These are phyloP conservation scores for Caerostris extrusa DNA, from an alignment of 1,140 invertebrate species.

Conservation along the genomic window DNA sequence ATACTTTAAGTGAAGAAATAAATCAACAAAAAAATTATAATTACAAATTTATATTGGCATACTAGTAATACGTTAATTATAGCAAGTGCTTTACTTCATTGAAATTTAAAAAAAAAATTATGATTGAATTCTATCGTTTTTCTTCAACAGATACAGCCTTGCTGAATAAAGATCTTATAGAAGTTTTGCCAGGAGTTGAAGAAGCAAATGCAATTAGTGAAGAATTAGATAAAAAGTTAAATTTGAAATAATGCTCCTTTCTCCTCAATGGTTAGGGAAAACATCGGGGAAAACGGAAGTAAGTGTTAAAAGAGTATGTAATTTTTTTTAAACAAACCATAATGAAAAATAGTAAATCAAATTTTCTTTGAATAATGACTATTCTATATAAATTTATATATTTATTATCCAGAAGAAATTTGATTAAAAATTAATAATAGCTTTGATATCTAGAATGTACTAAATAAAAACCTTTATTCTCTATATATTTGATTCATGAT, in stretches of 20 bases:
- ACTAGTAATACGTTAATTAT: too few species aligned
- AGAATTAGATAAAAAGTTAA: constrained; percentile 84
- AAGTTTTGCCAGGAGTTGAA: constrained; percentile 84
- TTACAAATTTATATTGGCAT: too few species aligned
- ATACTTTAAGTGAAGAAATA: too few species aligned
- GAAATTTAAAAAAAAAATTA: neutral
- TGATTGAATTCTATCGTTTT: neutral
- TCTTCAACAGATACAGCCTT: constrained; percentile 81
- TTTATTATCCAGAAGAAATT: too few species aligned
- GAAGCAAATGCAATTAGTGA: constrained; percentile 86
- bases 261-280: constrained; percentile 84
- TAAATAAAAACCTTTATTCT: too few species aligned
- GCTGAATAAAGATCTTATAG: constrained; percentile 85
- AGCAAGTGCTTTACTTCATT: neutral
- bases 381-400: too few species aligned
- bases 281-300: constrained; percentile 83
- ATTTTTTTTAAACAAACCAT: neutral
- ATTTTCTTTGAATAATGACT: too few species aligned
- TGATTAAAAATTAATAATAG: too few species aligned
- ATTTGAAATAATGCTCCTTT: constrained; percentile 85
- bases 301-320: constrained; percentile 53
- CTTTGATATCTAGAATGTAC: too few species aligned
- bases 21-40: too few species aligned
- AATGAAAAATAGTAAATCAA: too few species aligned
- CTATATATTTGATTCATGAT: too few species aligned